Conservation (phyloP, 1,140 invertebrate species). For the Globodera ellingtonae region DNA sequence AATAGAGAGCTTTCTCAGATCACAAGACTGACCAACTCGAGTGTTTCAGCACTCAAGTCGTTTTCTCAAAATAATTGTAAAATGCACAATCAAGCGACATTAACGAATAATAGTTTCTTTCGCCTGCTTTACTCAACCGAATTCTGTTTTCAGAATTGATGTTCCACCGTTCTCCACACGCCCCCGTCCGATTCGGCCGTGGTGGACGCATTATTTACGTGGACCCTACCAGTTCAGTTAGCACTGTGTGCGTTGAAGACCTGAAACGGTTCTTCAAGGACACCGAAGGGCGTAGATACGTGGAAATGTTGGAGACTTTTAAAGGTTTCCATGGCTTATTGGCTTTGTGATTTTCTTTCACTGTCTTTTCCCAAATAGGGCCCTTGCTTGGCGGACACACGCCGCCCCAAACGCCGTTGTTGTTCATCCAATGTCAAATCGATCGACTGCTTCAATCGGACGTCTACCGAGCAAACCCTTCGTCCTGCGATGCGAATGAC, state of each 20-base stretch:
- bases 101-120: too few relatives aligned
- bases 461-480: conserved; percentile 49
- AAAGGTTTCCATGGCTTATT: conserved; percentile 35
- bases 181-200: conserved; percentile 34
- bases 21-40: too few relatives aligned
- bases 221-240: conserved; percentile 44
- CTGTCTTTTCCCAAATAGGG: conserved; percentile 27
- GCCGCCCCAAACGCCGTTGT: conserved; percentile 42
- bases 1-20: background rate
- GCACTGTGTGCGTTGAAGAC: conserved; percentile 44
- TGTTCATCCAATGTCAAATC: conserved; percentile 55
- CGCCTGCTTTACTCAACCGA: background rate
- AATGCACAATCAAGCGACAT: too few relatives aligned
- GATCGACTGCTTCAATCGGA: conserved; percentile 43
- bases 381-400: conserved; percentile 47
- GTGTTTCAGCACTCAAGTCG: too few relatives aligned
- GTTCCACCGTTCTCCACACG: conserved; percentile 47
- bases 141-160: conserved; percentile 44
- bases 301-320: conserved; percentile 49
- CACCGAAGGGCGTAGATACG: conserved; percentile 23
- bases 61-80: too few relatives aligned
- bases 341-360: background rate
- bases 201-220: conserved; percentile 44
- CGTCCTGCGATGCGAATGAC: conserved; percentile 51
- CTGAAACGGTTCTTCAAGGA: conserved; percentile 44